Conservation (phyloP, 2,113 vertebrate species). For the Percopsis transmontana region DNA sequence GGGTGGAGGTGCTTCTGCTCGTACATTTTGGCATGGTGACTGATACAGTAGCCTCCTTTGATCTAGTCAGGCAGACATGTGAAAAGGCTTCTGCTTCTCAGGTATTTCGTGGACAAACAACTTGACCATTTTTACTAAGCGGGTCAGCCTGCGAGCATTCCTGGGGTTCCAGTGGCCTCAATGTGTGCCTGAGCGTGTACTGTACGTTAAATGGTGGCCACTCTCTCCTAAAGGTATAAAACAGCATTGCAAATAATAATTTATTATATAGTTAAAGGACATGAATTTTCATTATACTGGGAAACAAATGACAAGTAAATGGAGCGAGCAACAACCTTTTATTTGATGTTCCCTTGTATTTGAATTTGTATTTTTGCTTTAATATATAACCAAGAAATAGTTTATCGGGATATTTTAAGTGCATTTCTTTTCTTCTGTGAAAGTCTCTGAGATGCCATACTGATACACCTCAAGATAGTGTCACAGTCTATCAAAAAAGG, state of each 20-base stretch:
- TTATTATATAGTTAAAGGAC: too few species aligned
- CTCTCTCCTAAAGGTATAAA: slow-evolving; percentile 10
- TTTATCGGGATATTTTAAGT: not conserved
- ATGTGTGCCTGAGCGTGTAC: slow-evolving; percentile 15
- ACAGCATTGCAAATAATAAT: slow-evolving; percentile 1
- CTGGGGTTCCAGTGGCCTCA: slow-evolving; percentile 2
- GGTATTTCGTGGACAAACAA: slow-evolving; percentile 46
- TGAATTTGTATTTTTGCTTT: not conserved
- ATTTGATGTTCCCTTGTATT: not conserved
- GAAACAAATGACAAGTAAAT: too few species aligned
- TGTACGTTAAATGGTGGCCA: slow-evolving; percentile 26
- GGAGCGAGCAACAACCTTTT: not conserved
- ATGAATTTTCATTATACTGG: too few species aligned
- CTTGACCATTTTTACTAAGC: slow-evolving; percentile 37
- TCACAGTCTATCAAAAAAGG: not conserved
- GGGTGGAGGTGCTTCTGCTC: not conserved
- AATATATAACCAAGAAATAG: not conserved
- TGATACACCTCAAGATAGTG: not conserved
- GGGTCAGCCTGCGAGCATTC: slow-evolving; percentile 11
- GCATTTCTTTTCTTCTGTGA: not conserved
- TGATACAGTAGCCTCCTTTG: slow-evolving; percentile 14
- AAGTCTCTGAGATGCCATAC: not conserved
- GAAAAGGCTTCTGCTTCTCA: slow-evolving; percentile 36
- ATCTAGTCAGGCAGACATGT: slow-evolving; percentile 22
- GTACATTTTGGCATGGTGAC: not conserved